phyloP scores from a whole-genome alignment of 2,113 vertebrate genomes.

The Mionectes macconnelli region DNA sequence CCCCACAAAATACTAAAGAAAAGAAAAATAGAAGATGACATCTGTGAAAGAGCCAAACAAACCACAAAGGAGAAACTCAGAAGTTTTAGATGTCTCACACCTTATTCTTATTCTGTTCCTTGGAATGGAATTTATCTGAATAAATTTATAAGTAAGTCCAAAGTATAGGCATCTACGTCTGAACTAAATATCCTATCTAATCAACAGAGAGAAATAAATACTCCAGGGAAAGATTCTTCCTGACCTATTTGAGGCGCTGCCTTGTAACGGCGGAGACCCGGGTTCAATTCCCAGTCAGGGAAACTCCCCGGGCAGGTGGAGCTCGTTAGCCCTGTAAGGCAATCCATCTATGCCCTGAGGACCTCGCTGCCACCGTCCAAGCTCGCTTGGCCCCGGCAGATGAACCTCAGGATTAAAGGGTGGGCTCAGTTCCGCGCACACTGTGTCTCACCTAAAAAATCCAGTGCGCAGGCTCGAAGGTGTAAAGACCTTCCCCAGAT shows the following conservation, averaged over 20 bases:
- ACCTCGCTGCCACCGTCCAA: too few species aligned
- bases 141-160: neutral
- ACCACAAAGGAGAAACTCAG: neutral
- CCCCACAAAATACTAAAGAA: neutral
- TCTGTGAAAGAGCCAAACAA: neutral
- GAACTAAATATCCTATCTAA: neutral
- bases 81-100: neutral
- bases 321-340: too few species aligned
- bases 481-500: too few species aligned
- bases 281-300: too few species aligned
- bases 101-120: neutral
- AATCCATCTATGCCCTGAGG: too few species aligned
- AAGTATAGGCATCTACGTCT: neutral
- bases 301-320: too few species aligned
- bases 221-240: neutral
- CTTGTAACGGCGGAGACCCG: too few species aligned
- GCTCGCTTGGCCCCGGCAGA: too few species aligned
- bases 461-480: too few species aligned
- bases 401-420: too few species aligned
- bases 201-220: neutral
- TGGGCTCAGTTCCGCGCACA: too few species aligned
- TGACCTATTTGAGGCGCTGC: neutral
- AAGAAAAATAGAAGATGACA: neutral
- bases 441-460: too few species aligned
- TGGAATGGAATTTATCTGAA: neutral